Evolutionary conservation across 2,113 vertebrate genomes (phyloP).

Genomic region (Paedocypris sp.): DNA sequence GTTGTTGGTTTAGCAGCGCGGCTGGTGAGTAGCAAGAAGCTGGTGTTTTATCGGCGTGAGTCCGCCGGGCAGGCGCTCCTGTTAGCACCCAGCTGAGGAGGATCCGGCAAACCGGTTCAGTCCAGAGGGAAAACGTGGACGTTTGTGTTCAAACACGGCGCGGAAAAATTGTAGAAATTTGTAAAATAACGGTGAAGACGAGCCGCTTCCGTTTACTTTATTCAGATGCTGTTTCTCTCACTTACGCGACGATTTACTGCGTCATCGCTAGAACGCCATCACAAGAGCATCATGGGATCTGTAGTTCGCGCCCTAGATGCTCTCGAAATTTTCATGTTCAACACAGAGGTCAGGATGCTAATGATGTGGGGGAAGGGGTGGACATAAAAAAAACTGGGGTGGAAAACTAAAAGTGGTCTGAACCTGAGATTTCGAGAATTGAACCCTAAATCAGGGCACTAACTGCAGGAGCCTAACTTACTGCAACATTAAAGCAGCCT

Average conservation of each 20-base stretch:
- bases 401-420: no score
- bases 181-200: neutral
- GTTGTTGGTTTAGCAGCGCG: neutral
- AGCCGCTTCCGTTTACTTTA: slow-evolving; percentile 29
- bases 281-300: slow-evolving; percentile 43
- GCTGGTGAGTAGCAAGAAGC: neutral
- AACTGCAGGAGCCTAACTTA: no score
- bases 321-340: neutral
- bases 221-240: neutral
- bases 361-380: no score
- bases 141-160: no score
- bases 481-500: no score
- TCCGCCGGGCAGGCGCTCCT: neutral
- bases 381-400: no score
- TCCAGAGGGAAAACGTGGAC: no score
- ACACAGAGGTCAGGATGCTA: no score
- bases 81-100: neutral
- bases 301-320: neutral
- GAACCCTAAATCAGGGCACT: no score
- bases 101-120: no score
- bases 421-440: no score
- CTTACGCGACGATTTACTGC: neutral
- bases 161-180: no score
- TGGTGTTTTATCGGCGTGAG: neutral
- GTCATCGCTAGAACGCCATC: slow-evolving; percentile 43